Evolutionary conservation across 2,888 invertebrate species (phyloP).

Genomic region (Meandrusa payeni): DNA sequence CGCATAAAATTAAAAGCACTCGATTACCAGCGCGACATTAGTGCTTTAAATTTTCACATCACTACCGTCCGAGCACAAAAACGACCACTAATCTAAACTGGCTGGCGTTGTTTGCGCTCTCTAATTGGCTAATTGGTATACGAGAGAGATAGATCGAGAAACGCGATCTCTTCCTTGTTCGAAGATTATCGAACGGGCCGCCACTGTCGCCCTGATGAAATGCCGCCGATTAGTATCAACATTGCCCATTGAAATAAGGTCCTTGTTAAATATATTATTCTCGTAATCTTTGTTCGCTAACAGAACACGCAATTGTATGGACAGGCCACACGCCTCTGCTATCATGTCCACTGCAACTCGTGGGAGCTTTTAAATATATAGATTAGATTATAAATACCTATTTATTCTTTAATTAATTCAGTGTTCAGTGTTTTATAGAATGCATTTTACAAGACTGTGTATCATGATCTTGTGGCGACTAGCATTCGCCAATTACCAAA

Average conservation of each 20-base stretch:
- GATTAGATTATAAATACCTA: too few relatives aligned
- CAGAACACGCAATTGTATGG: conserved; percentile 18
- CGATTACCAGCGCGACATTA: conserved; percentile 39
- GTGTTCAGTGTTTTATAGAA: too few relatives aligned
- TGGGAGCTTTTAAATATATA: conserved; percentile 2
- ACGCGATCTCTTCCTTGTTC: conserved; percentile 71
- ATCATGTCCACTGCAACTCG: too few relatives aligned
- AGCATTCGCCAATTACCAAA: too few relatives aligned
- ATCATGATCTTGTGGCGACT: too few relatives aligned
- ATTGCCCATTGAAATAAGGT: conserved; percentile 65
- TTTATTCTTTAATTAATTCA: too few relatives aligned
- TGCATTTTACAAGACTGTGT: too few relatives aligned
- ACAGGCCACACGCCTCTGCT: conserved; percentile 4
- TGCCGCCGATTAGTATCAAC: conserved; percentile 66
- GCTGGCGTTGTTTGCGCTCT: conserved; percentile 60
- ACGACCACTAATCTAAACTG: conserved; percentile 53
- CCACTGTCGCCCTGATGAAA: conserved; percentile 66
- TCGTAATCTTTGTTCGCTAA: conserved; percentile 18
- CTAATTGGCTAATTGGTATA: conserved; percentile 81
- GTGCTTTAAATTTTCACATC: conserved; percentile 28
- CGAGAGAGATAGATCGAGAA: conserved; percentile 63
- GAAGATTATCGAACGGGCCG: conserved; percentile 57
- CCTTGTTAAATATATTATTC: conserved; percentile 39
- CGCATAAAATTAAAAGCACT: conserved; percentile 25
- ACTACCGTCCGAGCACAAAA: conserved; percentile 41